Conservation (phyloP, 1,140 invertebrate species). For the Marisa cornuarietis region DNA sequence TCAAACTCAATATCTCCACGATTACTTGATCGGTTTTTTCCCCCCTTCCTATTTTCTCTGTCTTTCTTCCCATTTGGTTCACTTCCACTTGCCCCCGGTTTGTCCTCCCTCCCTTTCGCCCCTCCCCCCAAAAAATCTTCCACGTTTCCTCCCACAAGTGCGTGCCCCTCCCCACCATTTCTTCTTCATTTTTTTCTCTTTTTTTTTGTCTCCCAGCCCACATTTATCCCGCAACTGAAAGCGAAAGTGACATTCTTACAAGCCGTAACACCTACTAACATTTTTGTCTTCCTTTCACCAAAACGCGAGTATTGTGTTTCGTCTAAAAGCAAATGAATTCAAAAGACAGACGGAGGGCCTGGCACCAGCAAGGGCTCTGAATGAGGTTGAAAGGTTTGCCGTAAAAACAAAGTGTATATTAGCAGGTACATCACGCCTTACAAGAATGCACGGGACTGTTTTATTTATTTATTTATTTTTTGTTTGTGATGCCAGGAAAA, state of each 20-base stretch:
- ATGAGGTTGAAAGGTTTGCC: constrained; percentile 12
- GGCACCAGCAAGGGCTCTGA: not conserved
- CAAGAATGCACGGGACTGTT: constrained; percentile 1
- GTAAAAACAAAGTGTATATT: constrained; percentile 19
- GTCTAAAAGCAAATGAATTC: no score
- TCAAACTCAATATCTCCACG: not conserved
- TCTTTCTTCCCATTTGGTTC: not conserved
- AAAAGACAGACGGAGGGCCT: constrained; percentile 12
- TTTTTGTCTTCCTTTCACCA: not conserved
- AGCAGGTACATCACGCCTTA: constrained; percentile 17
- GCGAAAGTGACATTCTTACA: constrained; percentile 15
- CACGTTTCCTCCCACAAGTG: not conserved
- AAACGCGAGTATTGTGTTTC: no score
- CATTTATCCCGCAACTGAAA: constrained; percentile 5
- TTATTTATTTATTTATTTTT: not conserved
- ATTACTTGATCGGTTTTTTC: not conserved
- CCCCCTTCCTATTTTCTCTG: not conserved
- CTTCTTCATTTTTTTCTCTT: not conserved
- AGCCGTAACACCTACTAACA: constrained; percentile 1
- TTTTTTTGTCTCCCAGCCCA: not conserved
- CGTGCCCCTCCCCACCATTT: not conserved
- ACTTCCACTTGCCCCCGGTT: no score
- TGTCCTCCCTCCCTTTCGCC: not conserved
- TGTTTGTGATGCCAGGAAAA: no score
- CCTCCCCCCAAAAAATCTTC: not conserved